These are phyloP conservation scores for Diadophis punctatus DNA, from an alignment of 2,113 vertebrate species.

Conservation along the genomic window DNA sequence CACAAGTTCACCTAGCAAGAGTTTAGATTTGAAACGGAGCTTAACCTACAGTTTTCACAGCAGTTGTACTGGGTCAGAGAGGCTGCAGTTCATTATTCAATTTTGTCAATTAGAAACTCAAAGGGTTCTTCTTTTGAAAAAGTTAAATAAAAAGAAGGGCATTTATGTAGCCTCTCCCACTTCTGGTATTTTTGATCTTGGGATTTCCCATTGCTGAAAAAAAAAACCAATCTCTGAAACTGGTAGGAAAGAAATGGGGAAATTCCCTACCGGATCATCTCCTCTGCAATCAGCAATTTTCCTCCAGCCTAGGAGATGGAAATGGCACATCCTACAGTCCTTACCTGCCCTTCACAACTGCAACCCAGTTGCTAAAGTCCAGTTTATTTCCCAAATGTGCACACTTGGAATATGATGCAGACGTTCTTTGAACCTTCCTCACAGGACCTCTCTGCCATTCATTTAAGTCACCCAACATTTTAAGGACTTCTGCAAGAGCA, in stretches of 20 bases:
- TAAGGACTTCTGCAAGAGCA: background rate
- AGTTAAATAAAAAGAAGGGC: background rate
- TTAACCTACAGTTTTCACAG: background rate
- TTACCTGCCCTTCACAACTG: background rate
- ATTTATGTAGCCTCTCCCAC: background rate
- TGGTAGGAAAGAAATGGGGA: background rate
- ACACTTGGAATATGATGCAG: background rate
- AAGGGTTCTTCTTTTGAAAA: background rate
- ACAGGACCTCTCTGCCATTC: background rate
- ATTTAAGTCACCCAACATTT: background rate
- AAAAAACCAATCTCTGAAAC: background rate
- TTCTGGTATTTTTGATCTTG: background rate
- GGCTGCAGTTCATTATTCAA: background rate
- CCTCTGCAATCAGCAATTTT: background rate
- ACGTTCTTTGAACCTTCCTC: background rate
- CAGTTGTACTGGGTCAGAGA: background rate
- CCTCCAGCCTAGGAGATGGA: background rate
- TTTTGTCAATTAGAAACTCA: background rate
- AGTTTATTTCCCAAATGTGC: background rate
- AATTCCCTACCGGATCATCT: background rate
- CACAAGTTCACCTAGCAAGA: background rate
- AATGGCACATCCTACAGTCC: background rate
- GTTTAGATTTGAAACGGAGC: background rate
- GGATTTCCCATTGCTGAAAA: background rate
- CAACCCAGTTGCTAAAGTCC: background rate